These are phyloP conservation scores for Glyptemys insculpta DNA, from an alignment of 2,797 vertebrate species.

Conservation along the genomic window DNA sequence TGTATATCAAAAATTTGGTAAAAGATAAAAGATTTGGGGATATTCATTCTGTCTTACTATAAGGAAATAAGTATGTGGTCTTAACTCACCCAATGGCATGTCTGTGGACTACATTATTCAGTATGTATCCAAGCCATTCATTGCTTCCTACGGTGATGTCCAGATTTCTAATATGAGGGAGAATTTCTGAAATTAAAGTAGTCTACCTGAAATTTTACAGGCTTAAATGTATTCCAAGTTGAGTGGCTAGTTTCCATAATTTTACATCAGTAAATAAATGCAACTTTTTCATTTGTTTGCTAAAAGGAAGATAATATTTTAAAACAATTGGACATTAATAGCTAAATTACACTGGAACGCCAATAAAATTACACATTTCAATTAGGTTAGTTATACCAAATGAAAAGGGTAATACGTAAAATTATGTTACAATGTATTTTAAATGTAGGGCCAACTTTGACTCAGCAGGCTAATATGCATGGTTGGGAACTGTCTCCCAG, in stretches of 20 bases:
- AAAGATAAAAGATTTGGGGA: neutral
- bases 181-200: slow-evolving; percentile 17
- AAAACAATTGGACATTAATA: slow-evolving; percentile 73
- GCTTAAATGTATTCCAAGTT: neutral
- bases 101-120: neutral
- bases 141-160: neutral
- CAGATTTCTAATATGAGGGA: neutral
- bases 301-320: slow-evolving; percentile 62
- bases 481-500: neutral
- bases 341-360: slow-evolving; percentile 59
- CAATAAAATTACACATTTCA: slow-evolving; percentile 53
- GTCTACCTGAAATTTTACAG: slow-evolving; percentile 43
- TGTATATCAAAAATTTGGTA: neutral
- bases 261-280: slow-evolving; percentile 33
- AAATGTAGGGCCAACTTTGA: slow-evolving; percentile 30
- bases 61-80: neutral
- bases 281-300: slow-evolving; percentile 64
- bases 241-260: slow-evolving; percentile 51
- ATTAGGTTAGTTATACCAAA: slow-evolving; percentile 52
- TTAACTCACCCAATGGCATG: neutral
- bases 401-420: slow-evolving; percentile 38
- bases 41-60: neutral
- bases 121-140: neutral
- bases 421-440: neutral
- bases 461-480: neutral